Base-by-base conservation (phyloP, 1,140 invertebrate genomes). In the Harpegnathos saltator region DNA sequence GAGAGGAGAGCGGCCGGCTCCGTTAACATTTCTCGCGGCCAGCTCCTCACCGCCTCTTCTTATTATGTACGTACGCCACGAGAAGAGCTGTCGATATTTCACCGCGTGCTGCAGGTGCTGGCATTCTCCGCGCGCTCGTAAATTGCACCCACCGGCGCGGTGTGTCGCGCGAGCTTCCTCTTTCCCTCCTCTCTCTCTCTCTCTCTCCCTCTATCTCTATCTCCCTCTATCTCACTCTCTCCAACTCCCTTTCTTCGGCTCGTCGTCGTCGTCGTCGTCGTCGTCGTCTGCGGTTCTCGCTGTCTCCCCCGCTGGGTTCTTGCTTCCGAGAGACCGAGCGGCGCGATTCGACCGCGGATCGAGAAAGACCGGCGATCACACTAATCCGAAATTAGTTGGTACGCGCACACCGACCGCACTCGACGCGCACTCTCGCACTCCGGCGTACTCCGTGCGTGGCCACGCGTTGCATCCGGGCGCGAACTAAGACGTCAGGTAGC, bases 91-190 rank as follows among this genome's bases (percentile, higher is more conserved):
- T 22, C 74, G 17, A 78, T 38, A 54, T 78, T 44, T 68, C 22
- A 22, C 26, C 1, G 50, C 48, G 24, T 38, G 22, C 38, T 38
- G 22, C 38, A 78, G 15, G 29, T 66, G 62, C 38, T 44, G 38
- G 38, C 52, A 66, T 33, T 19, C 22, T 44, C 29, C 58, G 71
- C 7, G 71, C 7, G 4, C 19, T 77, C 73, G 17, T 48, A 69
- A 78, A 78, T 58, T 26, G 63, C 63, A 78, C 56, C 33, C 65
- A 38, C 58, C 72, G 7, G 44, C 58, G 22, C 38, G 38, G 7
- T 44, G 38, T 44, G 38, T n/a, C 58, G 58, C n/a, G 14, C 52
- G 15, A n/a, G n/a, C n/a, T n/a, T n/a, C n/a, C n/a, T n/a, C n/a
- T n/a, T n/a, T n/a, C n/a, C n/a, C n/a, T n/a, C n/a, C 29, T 33